Conservation (phyloP, 2,888 invertebrate genomes). For the Stomorhina lunata region DNA sequence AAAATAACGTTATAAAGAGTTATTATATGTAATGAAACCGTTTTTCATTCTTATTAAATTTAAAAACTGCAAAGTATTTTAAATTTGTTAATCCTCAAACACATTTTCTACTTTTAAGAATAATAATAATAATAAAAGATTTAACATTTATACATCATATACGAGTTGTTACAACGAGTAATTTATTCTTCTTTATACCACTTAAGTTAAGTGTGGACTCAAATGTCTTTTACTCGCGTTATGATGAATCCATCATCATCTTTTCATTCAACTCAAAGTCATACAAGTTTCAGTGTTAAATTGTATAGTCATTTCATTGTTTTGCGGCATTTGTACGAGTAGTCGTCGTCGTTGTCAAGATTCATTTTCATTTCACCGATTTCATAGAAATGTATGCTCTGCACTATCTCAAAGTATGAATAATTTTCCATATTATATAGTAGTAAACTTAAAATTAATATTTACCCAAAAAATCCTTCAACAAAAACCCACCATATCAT, state of each 20-base stretch:
- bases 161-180: neutral
- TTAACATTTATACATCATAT: neutral
- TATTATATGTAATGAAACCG: neutral
- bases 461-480: slow-evolving; percentile 2
- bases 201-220: slow-evolving; percentile 40
- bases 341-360: slow-evolving; percentile 9
- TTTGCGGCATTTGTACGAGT: no score
- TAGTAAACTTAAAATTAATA: slow-evolving; percentile 61
- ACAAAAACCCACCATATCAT: neutral
- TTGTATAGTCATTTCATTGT: slow-evolving; percentile 26
- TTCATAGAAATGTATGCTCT: neutral
- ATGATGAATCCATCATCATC: neutral
- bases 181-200: slow-evolving; percentile 22
- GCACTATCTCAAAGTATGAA: slow-evolving; percentile 26
- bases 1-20: neutral
- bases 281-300: neutral
- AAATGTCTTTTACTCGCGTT: slow-evolving; percentile 16
- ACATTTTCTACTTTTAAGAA: neutral
- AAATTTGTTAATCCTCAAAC: slow-evolving; percentile 37
- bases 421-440: slow-evolving; percentile 65
- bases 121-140: slow-evolving; percentile 3
- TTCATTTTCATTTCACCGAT: slow-evolving; percentile 52
- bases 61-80: neutral
- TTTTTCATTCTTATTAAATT: neutral
- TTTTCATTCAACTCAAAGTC: neutral